Evolutionary conservation across 2,888 invertebrate genomes (phyloP).

Genomic region (Sipunculus nudus): DNA sequence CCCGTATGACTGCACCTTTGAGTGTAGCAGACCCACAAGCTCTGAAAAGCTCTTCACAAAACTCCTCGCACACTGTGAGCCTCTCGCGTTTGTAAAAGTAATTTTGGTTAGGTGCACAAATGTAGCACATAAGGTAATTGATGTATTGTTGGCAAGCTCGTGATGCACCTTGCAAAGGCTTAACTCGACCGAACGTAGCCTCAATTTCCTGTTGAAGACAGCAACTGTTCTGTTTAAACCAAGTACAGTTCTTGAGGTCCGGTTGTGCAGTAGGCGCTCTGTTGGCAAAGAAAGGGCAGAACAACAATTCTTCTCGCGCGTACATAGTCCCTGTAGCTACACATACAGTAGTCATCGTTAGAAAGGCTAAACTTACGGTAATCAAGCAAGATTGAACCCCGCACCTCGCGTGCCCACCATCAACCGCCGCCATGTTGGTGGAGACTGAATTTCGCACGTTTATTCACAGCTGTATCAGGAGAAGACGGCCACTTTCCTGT

Average conservation of each 20-base stretch:
- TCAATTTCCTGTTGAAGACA: slow-evolving; percentile 66
- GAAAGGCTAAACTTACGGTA: no score
- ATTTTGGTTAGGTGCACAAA: slow-evolving; percentile 65
- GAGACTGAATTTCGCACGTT: no score
- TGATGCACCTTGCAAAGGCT: slow-evolving; percentile 64
- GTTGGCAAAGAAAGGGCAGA: slow-evolving; percentile 66
- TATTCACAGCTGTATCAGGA: no score
- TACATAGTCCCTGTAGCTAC: no score
- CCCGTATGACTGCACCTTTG: slow-evolving; percentile 62
- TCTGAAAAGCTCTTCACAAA: slow-evolving; percentile 63
- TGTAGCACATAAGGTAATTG: slow-evolving; percentile 67
- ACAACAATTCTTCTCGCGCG: slow-evolving; percentile 19
- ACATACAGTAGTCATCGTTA: no score
- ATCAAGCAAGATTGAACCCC: no score
- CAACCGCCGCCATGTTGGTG: no score
- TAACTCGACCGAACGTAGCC: slow-evolving; percentile 64
- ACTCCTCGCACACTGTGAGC: slow-evolving; percentile 63
- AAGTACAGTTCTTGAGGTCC: slow-evolving; percentile 65
- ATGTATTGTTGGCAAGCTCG: slow-evolving; percentile 62
- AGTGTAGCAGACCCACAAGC: slow-evolving; percentile 63
- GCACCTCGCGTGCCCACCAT: no score
- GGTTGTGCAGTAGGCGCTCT: slow-evolving; percentile 63
- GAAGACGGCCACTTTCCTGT: no score
- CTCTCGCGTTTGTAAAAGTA: slow-evolving; percentile 60
- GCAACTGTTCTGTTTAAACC: slow-evolving; percentile 65